Conservation (phyloP, 1,140 invertebrate species). For the Maconellicoccus hirsutus region DNA sequence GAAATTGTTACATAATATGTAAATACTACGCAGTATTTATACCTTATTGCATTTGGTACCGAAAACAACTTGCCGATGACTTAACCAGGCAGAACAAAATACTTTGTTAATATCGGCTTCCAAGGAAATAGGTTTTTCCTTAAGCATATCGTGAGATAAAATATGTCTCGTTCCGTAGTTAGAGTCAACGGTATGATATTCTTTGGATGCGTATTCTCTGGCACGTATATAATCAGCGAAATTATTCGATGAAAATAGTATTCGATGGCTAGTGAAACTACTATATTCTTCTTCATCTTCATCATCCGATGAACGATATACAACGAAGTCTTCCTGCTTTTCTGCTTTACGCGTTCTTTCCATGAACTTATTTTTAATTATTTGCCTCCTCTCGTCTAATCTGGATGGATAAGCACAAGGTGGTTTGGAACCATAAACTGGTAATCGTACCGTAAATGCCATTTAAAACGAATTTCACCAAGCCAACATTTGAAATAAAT, state of each 20-base stretch:
- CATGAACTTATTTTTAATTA: slow-evolving; percentile 47
- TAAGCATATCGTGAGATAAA: slow-evolving; percentile 75
- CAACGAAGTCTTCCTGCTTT: slow-evolving; percentile 78
- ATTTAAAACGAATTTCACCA: slow-evolving; percentile 31
- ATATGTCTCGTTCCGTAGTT: slow-evolving; percentile 74
- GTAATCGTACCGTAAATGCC: slow-evolving; percentile 44
- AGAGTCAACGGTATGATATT: slow-evolving; percentile 52
- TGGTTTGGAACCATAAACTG: slow-evolving; percentile 52
- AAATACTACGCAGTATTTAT: slow-evolving; percentile 28
- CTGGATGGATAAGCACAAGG: slow-evolving; percentile 55
- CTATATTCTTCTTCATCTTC: slow-evolving; percentile 72
- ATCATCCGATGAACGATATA: slow-evolving; percentile 73
- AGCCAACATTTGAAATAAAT: neutral
- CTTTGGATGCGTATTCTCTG: slow-evolving; percentile 55
- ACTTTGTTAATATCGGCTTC: slow-evolving; percentile 82
- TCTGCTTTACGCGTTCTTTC: slow-evolving; percentile 64
- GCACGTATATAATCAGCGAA: slow-evolving; percentile 71
- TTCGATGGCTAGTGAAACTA: slow-evolving; percentile 51
- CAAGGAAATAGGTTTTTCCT: slow-evolving; percentile 64
- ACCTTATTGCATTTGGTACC: slow-evolving; percentile 82
- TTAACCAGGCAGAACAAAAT: slow-evolving; percentile 92
- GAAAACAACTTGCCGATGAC: slow-evolving; percentile 75
- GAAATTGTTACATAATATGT: neutral
- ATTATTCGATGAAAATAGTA: slow-evolving; percentile 67
- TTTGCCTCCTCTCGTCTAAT: slow-evolving; percentile 56